Evolutionary conservation across 2,797 vertebrate genomes (phyloP).

Genomic region (Fundulus diaphanus): DNA sequence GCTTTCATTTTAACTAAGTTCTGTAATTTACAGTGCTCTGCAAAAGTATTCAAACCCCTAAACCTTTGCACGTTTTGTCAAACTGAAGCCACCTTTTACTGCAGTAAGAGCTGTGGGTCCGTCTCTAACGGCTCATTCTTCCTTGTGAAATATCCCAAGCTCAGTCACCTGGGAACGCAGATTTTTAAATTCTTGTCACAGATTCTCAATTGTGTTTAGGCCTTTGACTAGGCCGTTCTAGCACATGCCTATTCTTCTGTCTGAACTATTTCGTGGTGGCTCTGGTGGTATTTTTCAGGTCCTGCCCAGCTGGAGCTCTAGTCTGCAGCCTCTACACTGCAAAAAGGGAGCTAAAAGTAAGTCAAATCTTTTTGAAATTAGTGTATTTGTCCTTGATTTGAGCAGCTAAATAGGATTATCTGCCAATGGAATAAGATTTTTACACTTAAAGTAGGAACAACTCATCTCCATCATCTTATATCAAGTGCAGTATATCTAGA

Average conservation of each 20-base stretch:
- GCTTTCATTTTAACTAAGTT: background rate
- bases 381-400: too few species aligned
- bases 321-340: too few species aligned
- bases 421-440: too few species aligned
- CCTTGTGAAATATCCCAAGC: background rate
- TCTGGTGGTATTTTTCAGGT: background rate
- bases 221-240: constrained; percentile 3
- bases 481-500: too few species aligned
- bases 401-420: too few species aligned
- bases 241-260: background rate
- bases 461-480: too few species aligned
- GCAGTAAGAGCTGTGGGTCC: too few species aligned
- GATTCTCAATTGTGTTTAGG: background rate
- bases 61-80: too few species aligned
- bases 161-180: background rate
- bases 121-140: background rate
- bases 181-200: background rate
- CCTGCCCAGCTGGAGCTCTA: too few species aligned
- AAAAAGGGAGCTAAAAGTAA: too few species aligned
- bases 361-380: too few species aligned
- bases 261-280: background rate
- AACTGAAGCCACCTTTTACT: background rate
- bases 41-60: background rate
- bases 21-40: background rate
- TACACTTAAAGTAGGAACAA: too few species aligned